Percentiles rank a stretch among this genome's conserved stretches.
Evolutionary conservation across 2,797 vertebrate species (phyloP).

Genomic region (Coracias cyanogaster): DNA sequence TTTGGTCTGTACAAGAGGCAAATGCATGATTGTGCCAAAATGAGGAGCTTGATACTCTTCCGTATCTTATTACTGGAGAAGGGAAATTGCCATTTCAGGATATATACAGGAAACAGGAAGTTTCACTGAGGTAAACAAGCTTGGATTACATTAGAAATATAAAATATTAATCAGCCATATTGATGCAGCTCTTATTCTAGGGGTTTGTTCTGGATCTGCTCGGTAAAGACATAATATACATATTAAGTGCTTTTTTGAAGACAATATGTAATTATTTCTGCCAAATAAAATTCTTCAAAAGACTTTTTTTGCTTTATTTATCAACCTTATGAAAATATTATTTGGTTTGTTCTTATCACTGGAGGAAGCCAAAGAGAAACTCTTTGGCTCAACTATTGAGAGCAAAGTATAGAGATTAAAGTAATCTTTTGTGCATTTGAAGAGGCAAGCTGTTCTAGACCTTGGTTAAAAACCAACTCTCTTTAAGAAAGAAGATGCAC

Average conservation of each 20-base stretch:
- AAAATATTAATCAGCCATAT: neutral
- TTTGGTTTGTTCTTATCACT: neutral
- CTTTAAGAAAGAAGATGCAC: neutral
- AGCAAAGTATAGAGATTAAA: neutral
- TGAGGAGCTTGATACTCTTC: neutral
- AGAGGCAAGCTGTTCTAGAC: neutral
- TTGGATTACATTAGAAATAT: neutral
- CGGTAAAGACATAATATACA: neutral
- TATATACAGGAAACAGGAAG: neutral
- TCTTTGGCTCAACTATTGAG: neutral
- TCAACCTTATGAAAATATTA: neutral
- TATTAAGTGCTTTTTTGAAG: neutral
- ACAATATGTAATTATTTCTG: neutral
- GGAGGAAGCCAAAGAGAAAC: neutral
- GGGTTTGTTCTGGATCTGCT: neutral
- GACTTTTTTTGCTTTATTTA: neutral
- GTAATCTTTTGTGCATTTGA: neutral
- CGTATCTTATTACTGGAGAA: neutral
- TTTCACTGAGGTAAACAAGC: neutral
- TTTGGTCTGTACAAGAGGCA: neutral
- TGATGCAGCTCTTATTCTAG: neutral
- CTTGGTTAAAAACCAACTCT: neutral
- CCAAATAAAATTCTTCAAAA: neutral
- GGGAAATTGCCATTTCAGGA: neutral
- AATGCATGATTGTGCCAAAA: neutral